phyloP scores from a whole-genome alignment of 2,113 vertebrate species.

The Orientallactaga bullata region DNA sequence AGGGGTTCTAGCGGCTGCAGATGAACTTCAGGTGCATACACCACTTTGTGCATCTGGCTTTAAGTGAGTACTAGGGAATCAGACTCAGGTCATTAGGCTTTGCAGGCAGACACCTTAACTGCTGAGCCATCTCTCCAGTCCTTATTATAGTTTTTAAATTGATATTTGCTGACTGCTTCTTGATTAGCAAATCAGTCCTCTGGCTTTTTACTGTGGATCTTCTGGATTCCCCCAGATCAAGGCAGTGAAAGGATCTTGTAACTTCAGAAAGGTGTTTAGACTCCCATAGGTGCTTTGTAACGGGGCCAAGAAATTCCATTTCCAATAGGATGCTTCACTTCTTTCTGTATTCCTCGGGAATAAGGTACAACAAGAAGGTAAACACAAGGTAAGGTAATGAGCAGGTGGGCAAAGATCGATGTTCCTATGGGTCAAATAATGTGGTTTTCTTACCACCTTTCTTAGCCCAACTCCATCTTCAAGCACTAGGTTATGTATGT shows the following conservation, averaged over 20 bases:
- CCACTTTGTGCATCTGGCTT: too few relatives aligned
- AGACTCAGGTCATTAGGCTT: too few relatives aligned
- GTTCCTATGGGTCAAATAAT: neutral
- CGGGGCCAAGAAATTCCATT: conserved; percentile 11
- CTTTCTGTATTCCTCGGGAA: neutral
- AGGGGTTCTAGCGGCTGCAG: too few relatives aligned
- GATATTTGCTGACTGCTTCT: neutral
- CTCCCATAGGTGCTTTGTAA: neutral
- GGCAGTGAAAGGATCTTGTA: neutral
- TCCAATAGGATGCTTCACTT: neutral
- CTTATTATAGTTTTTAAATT: neutral
- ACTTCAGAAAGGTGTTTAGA: neutral
- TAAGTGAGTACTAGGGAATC: too few relatives aligned
- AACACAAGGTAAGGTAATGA: neutral
- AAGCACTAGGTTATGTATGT: neutral
- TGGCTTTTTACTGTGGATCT: neutral
- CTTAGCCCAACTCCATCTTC: neutral
- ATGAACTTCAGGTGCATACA: too few relatives aligned
- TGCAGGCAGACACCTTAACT: too few relatives aligned
- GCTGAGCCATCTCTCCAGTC: neutral
- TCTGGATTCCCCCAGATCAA: neutral
- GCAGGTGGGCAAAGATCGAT: neutral
- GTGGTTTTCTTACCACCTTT: neutral
- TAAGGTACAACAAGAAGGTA: neutral
- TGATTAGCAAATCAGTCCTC: neutral